Evolutionary conservation across 2,797 vertebrate genomes (phyloP).

Genomic region (Pangasius djambal): DNA sequence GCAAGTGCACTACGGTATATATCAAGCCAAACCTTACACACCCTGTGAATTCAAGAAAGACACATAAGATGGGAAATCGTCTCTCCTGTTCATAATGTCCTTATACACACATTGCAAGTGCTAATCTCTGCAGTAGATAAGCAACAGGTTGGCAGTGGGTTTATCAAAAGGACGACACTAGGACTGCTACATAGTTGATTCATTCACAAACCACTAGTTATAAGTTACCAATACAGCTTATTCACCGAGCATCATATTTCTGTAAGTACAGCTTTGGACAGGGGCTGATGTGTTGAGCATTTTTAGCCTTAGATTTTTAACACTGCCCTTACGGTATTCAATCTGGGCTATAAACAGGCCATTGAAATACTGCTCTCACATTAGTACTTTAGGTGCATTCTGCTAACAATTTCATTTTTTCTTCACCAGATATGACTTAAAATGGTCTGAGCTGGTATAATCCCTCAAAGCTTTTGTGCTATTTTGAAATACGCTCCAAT

Average conservation of each 20-base stretch:
- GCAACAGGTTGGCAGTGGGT: constrained; percentile 13
- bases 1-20: constrained; percentile 18
- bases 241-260: not conserved
- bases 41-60: constrained; percentile 28
- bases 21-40: constrained; percentile 32
- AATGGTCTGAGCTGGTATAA: constrained; percentile 1
- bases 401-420: constrained; percentile 1
- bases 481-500: constrained; percentile 12
- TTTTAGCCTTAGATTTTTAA: not conserved
- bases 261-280: constrained; percentile 16
- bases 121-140: constrained; percentile 29
- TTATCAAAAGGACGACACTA: constrained; percentile 31
- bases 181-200: not conserved
- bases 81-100: not conserved
- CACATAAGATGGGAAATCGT: constrained; percentile 22
- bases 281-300: not conserved
- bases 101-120: constrained; percentile 5
- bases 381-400: constrained; percentile 6
- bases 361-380: not conserved
- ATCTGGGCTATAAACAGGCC: not conserved
- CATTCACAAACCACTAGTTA: constrained; percentile 24
- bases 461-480: constrained; percentile 19
- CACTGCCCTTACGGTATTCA: not conserved
- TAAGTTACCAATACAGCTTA: not conserved
- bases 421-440: not conserved